Evolutionary conservation across 2,888 invertebrate species (phyloP).

Genomic region (Tineola bisselliella): DNA sequence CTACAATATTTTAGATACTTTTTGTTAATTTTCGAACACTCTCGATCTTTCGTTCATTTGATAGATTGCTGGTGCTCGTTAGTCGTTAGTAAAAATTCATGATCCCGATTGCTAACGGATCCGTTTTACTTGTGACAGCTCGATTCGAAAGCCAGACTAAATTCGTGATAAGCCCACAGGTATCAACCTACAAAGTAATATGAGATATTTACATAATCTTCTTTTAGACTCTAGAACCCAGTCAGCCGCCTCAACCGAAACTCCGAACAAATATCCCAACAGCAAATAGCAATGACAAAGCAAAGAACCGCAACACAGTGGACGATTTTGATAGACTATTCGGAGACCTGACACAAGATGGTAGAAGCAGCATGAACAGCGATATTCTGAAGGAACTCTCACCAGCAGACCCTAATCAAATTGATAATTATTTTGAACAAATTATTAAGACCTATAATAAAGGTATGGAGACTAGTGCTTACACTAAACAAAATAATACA

Average conservation of each 20-base stretch:
- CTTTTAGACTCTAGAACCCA: constrained; percentile 12
- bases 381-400: constrained; percentile 16
- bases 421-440: constrained; percentile 50
- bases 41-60: too few relatives aligned
- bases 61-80: too few relatives aligned
- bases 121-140: too few relatives aligned
- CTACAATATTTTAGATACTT: too few relatives aligned
- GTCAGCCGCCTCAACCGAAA: constrained; percentile 10
- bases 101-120: too few relatives aligned
- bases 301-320: constrained; percentile 23
- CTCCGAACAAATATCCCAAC: not conserved
- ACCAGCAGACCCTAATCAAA: constrained; percentile 29
- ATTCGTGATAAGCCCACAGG: too few relatives aligned
- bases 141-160: too few relatives aligned
- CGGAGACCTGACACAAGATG: constrained; percentile 35
- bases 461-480: too few relatives aligned
- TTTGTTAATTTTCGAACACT: too few relatives aligned
- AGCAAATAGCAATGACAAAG: not conserved
- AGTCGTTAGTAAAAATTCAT: too few relatives aligned
- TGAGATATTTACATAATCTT: not conserved
- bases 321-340: constrained; percentile 55
- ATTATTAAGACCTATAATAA: constrained; percentile 47
- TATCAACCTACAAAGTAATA: too few relatives aligned
- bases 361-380: constrained; percentile 16
- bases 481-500: too few relatives aligned